These are phyloP conservation scores for Speoplatyrhinus poulsoni DNA, from an alignment of 2,113 vertebrate genomes.

Conservation along the genomic window DNA sequence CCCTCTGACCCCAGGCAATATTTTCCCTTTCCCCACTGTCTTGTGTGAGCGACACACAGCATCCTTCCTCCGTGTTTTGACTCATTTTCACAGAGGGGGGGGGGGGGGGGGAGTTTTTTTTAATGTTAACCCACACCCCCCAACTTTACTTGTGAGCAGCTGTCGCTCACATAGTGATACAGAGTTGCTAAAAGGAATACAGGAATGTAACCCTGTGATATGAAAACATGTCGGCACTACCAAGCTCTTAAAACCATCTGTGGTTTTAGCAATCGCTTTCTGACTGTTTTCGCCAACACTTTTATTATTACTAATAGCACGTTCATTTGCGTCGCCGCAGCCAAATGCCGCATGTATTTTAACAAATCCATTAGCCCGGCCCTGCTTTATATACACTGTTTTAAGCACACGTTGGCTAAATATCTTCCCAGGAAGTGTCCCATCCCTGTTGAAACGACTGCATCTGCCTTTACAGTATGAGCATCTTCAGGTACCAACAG, in stretches of 20 bases:
- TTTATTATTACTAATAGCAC: conserved; percentile 38
- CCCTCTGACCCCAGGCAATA: conserved; percentile 36
- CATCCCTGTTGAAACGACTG: conserved; percentile 53
- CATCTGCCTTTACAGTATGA: conserved; percentile 36
- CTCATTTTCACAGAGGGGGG: conserved; percentile 21
- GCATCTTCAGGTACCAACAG: conserved; percentile 11
- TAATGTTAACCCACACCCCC: conserved; percentile 21
- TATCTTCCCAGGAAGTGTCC: conserved; percentile 59
- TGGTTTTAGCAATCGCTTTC: conserved; percentile 30
- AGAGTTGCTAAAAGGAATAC: conserved; percentile 19
- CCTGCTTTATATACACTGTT: conserved; percentile 54
- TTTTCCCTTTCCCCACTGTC: conserved; percentile 37
- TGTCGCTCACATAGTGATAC: conserved; percentile 24
- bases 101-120: not conserved
- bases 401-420: conserved; percentile 64
- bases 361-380: conserved; percentile 49
- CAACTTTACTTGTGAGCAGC: not conserved
- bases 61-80: conserved; percentile 49
- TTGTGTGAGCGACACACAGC: conserved; percentile 32
- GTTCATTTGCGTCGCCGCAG: conserved; percentile 52
- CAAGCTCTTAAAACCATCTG: conserved; percentile 33
- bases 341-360: conserved; percentile 32
- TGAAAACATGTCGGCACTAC: conserved; percentile 28
- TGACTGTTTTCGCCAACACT: conserved; percentile 24
- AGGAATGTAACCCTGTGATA: conserved; percentile 5